Percentiles rank a stretch among this genome's conserved stretches.
phyloP scores from a whole-genome alignment of 2,797 vertebrate species.

The Nyctalus aviator region DNA sequence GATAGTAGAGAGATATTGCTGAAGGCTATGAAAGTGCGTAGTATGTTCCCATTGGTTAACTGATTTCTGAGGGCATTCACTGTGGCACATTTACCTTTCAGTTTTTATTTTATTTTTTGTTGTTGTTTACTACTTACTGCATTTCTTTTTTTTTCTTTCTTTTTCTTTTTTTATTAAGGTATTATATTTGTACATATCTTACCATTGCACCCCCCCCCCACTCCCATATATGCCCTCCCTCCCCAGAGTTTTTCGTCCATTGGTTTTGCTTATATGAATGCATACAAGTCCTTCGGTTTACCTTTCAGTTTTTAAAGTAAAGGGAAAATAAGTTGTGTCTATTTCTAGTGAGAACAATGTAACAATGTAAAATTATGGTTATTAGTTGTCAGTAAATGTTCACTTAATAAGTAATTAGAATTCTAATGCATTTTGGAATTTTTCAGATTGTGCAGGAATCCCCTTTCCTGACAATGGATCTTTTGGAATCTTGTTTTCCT shows the following conservation, averaged over 20 bases:
- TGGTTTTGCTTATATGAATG: too few species aligned
- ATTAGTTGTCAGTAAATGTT: conserved; percentile 6
- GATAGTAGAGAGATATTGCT: not conserved
- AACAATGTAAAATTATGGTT: not conserved
- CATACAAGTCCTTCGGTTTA: not conserved
- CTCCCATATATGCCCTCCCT: too few species aligned
- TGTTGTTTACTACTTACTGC: too few species aligned
- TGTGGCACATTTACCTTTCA: not conserved
- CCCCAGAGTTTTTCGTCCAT: too few species aligned
- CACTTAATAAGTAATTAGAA: conserved; percentile 40
- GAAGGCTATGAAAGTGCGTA: not conserved
- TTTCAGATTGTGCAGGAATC: conserved; percentile 99
- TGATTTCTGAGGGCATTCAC: conserved; percentile 37
- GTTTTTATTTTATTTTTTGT: not conserved
- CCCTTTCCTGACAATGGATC: conserved; percentile 99
- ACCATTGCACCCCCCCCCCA: too few species aligned
- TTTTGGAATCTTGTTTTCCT: conserved; percentile 99
- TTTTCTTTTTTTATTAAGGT: too few species aligned
- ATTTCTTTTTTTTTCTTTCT: too few species aligned
- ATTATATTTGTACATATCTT: too few species aligned
- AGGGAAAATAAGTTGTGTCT: conserved; percentile 32
- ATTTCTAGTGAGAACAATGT: not conserved
- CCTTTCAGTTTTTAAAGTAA: conserved; percentile 62
- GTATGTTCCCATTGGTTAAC: not conserved
- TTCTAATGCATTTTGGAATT: conserved; percentile 75